A percentile compares a stretch with the other conserved stretches of the same genome.
Evolutionary conservation across 2,797 vertebrate genomes (phyloP).

Genomic region (Carduelis carduelis): DNA sequence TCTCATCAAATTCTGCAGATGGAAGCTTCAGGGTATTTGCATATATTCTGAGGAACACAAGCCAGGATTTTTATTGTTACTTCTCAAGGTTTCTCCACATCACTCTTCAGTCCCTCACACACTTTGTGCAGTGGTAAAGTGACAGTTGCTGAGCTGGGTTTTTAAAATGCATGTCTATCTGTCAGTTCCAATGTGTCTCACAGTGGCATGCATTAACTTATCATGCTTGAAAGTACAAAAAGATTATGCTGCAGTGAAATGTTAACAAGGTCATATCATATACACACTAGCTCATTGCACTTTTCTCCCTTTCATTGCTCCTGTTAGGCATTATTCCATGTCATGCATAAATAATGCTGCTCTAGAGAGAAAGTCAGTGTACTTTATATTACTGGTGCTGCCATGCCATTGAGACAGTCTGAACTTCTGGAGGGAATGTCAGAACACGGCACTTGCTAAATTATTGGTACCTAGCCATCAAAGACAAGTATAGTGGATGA

Average conservation of each 20-base stretch:
- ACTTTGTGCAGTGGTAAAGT: background rate
- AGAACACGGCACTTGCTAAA: slow-evolving; percentile 36
- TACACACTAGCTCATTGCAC: slow-evolving; percentile 33
- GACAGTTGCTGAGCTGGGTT: slow-evolving; percentile 6
- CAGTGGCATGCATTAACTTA: slow-evolving; percentile 27
- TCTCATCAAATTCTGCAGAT: background rate
- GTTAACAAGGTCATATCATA: slow-evolving; percentile 64
- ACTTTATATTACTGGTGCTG: background rate
- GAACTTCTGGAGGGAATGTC: slow-evolving; percentile 44
- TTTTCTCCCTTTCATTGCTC: slow-evolving; percentile 55
- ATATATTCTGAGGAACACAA: background rate
- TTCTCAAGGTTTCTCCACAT: background rate
- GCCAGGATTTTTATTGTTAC: background rate
- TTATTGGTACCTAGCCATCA: slow-evolving; percentile 26
- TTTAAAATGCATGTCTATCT: slow-evolving; percentile 39
- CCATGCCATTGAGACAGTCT: background rate
- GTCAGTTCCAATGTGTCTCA: slow-evolving; percentile 14
- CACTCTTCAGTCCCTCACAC: background rate
- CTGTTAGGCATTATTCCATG: slow-evolving; percentile 45
- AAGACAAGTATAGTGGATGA: background rate
- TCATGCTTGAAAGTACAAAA: slow-evolving; percentile 42
- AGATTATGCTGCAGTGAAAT: slow-evolving; percentile 33
- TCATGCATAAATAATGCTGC: slow-evolving; percentile 60
- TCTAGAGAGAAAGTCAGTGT: slow-evolving; percentile 14
- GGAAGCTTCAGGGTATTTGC: background rate